A percentile compares a stretch with the other conserved stretches of the same genome.
These are phyloP conservation scores for Gorsachius magnificus DNA, from an alignment of 2,797 vertebrate genomes.

Conservation along the genomic window DNA sequence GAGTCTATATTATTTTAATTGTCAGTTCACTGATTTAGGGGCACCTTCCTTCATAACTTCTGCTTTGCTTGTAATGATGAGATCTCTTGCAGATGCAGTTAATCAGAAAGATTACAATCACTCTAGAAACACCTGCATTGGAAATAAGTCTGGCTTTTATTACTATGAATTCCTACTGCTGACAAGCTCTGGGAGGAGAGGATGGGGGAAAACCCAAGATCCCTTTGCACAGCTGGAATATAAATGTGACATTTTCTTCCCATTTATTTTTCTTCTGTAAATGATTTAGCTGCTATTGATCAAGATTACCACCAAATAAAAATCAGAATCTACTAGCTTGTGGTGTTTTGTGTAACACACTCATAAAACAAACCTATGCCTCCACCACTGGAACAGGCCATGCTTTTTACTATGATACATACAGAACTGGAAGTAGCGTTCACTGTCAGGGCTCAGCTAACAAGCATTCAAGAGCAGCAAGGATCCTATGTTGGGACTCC, in stretches of 20 bases:
- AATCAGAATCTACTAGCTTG: conserved; percentile 55
- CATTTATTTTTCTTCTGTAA: conserved; percentile 57
- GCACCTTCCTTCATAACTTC: conserved; percentile 27
- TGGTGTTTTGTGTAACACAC: conserved; percentile 28
- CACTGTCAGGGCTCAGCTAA: not conserved
- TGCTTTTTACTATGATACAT: not conserved
- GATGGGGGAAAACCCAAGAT: conserved; percentile 44
- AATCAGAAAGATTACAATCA: conserved; percentile 67
- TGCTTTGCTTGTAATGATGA: conserved; percentile 33
- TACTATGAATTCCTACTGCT: conserved; percentile 62
- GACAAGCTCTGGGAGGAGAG: conserved; percentile 47
- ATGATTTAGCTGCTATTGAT: conserved; percentile 63
- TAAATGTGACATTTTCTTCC: conserved; percentile 58
- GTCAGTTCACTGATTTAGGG: not conserved
- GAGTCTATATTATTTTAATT: not conserved
- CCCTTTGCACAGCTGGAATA: conserved; percentile 62
- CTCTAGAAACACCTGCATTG: conserved; percentile 64
- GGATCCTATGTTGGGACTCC: not conserved
- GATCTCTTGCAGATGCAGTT: conserved; percentile 62
- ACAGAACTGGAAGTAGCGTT: not conserved
- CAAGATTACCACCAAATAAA: conserved; percentile 72
- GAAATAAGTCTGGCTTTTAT: conserved; percentile 52
- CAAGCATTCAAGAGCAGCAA: not conserved
- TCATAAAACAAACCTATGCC: conserved; percentile 39
- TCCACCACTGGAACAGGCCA: not conserved